These are phyloP conservation scores for Augiades crinisus DNA, from an alignment of 2,888 invertebrate genomes.

Conservation along the genomic window DNA sequence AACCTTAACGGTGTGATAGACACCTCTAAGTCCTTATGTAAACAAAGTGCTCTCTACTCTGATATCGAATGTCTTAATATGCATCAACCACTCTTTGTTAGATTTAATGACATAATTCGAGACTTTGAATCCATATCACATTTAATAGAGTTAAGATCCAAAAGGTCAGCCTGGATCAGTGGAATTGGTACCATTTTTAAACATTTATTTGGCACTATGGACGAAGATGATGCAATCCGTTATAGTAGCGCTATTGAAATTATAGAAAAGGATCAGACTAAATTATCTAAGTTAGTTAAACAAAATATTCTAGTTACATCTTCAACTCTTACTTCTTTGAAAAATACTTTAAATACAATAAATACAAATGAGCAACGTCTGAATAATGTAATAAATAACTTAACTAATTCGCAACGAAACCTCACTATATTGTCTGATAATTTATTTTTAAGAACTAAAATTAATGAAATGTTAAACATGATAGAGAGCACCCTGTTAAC, in stretches of 20 bases:
- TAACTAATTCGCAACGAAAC: not conserved
- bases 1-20: not conserved
- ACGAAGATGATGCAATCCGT: constrained; percentile 36
- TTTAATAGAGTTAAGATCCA: not conserved
- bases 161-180: constrained; percentile 35
- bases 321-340: constrained; percentile 13
- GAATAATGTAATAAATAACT: constrained; percentile 10
- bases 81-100: constrained; percentile 5
- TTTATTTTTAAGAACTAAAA: not conserved
- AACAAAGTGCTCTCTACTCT: not conserved
- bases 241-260: constrained; percentile 34
- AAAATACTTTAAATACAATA: constrained; percentile 18
- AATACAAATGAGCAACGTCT: constrained; percentile 9
- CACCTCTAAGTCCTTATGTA: not conserved
- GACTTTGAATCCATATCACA: constrained; percentile 21
- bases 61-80: constrained; percentile 13
- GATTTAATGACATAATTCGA: constrained; percentile 4
- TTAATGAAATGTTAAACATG: not conserved
- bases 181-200: constrained; percentile 34
- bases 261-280: constrained; percentile 29
- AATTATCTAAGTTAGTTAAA: constrained; percentile 28
- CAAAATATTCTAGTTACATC: constrained; percentile 30
- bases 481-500: not conserved
- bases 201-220: constrained; percentile 37
- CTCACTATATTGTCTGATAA: constrained; percentile 1